Evolutionary conservation across 1,140 invertebrate species (phyloP).

Genomic region (Papilio dardanus): DNA sequence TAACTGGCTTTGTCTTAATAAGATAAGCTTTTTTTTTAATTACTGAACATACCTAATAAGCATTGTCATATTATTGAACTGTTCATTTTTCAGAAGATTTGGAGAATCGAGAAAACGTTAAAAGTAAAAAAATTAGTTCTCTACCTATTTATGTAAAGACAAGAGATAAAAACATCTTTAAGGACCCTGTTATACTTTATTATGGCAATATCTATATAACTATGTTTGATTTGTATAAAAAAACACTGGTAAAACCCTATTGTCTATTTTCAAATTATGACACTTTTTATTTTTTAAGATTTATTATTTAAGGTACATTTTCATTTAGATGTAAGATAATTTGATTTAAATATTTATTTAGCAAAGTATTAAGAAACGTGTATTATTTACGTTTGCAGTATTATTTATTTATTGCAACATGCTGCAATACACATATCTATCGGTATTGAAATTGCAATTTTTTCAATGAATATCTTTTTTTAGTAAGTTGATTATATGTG

Average conservation of each 20-base stretch:
- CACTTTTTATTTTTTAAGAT: no score
- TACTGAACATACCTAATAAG: background rate
- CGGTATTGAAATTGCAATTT: background rate
- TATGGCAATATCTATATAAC: no score
- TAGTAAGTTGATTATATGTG: background rate
- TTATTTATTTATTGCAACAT: background rate
- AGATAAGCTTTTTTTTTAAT: background rate
- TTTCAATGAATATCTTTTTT: background rate
- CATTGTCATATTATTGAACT: background rate
- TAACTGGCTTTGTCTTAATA: background rate
- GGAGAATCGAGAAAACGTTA: no score
- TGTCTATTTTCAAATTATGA: no score
- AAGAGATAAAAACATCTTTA: no score
- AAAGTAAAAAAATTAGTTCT: no score
- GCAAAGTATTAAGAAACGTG: background rate
- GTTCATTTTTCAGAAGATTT: no score
- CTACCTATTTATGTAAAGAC: no score
- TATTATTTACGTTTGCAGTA: background rate
- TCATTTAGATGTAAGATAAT: no score
- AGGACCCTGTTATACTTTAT: no score
- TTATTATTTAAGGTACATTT: background rate
- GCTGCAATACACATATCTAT: background rate
- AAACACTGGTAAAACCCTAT: no score
- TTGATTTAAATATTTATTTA: background rate
- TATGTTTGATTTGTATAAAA: no score